These are phyloP conservation scores for Phorcus lineatus DNA, from an alignment of 2,888 invertebrate genomes.

Conservation along the genomic window DNA sequence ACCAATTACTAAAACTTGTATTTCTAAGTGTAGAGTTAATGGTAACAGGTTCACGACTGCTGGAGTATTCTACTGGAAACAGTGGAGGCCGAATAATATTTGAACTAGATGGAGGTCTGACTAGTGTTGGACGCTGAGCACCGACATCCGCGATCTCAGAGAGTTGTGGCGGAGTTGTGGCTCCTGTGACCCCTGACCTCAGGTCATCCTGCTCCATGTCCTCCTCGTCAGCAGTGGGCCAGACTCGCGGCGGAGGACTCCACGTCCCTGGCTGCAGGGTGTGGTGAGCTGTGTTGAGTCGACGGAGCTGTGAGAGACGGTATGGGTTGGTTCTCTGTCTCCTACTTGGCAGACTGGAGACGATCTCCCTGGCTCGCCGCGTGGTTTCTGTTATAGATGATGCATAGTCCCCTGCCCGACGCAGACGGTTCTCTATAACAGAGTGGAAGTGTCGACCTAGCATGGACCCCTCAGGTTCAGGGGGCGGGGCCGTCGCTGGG, in stretches of 20 bases:
- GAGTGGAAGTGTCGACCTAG: not conserved
- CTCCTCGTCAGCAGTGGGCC: not conserved
- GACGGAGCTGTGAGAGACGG: not conserved
- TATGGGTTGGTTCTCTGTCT: not conserved
- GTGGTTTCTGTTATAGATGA: conserved; percentile 1
- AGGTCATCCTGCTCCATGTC: not conserved
- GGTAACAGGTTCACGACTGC: not conserved
- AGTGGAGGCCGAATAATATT: not conserved
- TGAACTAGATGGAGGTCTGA: not conserved
- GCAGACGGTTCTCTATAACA: not conserved
- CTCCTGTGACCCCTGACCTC: not conserved
- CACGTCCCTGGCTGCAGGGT: conserved; percentile 11
- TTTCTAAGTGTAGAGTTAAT: not conserved
- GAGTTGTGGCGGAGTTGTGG: conserved; percentile 5
- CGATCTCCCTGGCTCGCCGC: not conserved
- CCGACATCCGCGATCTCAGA: conserved; percentile 10
- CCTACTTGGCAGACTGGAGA: not conserved
- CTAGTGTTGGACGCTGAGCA: not conserved
- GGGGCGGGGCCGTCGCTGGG: not conserved
- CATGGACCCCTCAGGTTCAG: not conserved
- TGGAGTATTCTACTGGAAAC: not conserved
- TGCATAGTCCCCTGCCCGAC: not conserved
- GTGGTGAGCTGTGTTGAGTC: not conserved
- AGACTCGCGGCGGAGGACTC: conserved; percentile 5
- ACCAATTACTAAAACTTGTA: not conserved